Conservation (phyloP, 2,797 vertebrate genomes). For the Dermochelys coriacea region DNA sequence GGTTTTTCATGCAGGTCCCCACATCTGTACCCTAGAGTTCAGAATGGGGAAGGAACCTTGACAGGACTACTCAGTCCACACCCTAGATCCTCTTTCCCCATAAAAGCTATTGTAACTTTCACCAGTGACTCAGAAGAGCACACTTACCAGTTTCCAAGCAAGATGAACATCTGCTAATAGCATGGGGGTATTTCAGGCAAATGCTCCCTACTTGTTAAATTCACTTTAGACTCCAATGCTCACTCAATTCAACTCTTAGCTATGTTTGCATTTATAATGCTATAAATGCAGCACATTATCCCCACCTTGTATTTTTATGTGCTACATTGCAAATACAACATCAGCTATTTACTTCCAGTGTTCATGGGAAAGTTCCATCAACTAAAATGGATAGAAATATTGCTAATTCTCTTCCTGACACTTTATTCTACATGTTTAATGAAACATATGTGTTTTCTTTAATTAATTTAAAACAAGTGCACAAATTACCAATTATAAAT, state of each 20-base stretch:
- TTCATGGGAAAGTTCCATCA: not conserved
- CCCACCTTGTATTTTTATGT: not conserved
- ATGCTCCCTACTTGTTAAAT: not conserved
- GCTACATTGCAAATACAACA: not conserved
- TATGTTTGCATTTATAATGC: not conserved
- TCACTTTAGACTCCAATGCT: not conserved
- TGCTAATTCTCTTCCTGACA: not conserved
- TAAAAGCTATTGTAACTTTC: not conserved
- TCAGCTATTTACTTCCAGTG: not conserved
- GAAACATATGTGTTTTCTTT: not conserved
- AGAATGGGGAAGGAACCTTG: too few relatives aligned
- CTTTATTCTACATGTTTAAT: not conserved
- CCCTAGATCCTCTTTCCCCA: not conserved
- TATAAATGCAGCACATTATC: not conserved
- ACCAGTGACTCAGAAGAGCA: not conserved
- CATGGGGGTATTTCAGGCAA: not conserved
- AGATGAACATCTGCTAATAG: not conserved
- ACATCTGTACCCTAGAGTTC: too few relatives aligned
- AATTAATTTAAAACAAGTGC: constrained; percentile 48
- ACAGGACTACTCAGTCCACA: not conserved
- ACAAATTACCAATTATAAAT: constrained; percentile 37
- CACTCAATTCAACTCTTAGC: not conserved
- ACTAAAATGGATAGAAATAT: constrained; percentile 32
- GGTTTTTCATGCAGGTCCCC: too few relatives aligned
- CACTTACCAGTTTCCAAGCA: not conserved